Percentiles rank a stretch among this genome's conserved stretches.
phyloP scores from a whole-genome alignment of 2,888 invertebrate species.

The Leptodirus hochenwartii region DNA sequence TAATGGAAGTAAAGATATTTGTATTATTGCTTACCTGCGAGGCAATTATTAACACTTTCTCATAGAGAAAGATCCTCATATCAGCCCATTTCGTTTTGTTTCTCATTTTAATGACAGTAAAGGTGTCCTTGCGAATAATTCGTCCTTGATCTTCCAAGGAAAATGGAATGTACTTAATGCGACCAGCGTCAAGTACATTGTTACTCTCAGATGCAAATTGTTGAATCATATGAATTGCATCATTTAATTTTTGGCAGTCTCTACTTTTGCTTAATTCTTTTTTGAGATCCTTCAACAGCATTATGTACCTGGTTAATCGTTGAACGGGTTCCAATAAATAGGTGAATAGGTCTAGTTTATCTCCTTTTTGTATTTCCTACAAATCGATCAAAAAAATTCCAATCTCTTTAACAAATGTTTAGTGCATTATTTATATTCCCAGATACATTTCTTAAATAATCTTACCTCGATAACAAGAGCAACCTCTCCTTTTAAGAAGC shows the following conservation, averaged over 20 bases:
- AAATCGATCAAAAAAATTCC: too few relatives aligned
- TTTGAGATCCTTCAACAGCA: conserved; percentile 19
- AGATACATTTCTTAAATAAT: too few relatives aligned
- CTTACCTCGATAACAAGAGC: conserved; percentile 12
- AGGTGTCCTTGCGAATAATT: conserved; percentile 20
- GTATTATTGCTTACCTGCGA: conserved; percentile 7
- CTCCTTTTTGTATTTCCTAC: too few relatives aligned
- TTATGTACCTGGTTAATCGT: conserved; percentile 21
- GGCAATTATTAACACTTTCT: conserved; percentile 21
- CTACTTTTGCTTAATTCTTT: too few relatives aligned
- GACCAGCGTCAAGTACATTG: conserved; percentile 22
- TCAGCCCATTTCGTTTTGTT: conserved; percentile 19
- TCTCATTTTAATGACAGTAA: conserved; percentile 17
- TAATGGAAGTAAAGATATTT: too few relatives aligned
- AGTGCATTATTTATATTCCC: too few relatives aligned
- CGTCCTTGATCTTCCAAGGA: conserved; percentile 8
- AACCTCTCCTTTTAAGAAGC: neutral
- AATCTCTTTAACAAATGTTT: too few relatives aligned
- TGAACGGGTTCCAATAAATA: conserved; percentile 22
- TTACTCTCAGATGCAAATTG: conserved; percentile 22
- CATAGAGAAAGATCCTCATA: conserved; percentile 22
- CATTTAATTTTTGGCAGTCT: conserved; percentile 16
- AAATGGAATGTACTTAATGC: conserved; percentile 17
- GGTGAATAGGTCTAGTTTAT: conserved; percentile 19
- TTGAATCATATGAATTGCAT: conserved; percentile 19